Conservation (phyloP, 2,888 invertebrate species). For the Stomorhina lunata region DNA sequence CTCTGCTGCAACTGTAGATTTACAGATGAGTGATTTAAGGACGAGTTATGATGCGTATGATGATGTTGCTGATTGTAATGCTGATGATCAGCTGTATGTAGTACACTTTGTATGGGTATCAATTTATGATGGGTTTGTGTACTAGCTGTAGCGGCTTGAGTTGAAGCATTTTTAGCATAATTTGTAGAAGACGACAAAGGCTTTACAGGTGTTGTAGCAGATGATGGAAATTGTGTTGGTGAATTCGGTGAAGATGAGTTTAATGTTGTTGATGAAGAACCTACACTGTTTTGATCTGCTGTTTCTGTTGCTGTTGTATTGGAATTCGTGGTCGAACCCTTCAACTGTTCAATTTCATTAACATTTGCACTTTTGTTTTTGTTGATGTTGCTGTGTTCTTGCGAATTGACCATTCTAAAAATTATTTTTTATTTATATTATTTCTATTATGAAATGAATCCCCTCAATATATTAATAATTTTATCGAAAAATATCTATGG, state of each 20-base stretch:
- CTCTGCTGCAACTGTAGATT: slow-evolving; percentile 63
- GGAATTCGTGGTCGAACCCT: slow-evolving; percentile 41
- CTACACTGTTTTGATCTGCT: slow-evolving; percentile 54
- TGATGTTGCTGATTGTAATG: slow-evolving; percentile 64
- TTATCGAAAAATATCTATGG: no score
- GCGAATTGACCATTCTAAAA: slow-evolving; percentile 68
- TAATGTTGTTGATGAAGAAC: slow-evolving; percentile 58
- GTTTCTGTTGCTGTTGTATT: slow-evolving; percentile 52
- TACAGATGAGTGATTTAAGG: slow-evolving; percentile 64
- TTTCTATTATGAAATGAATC: background rate
- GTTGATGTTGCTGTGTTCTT: slow-evolving; percentile 63
- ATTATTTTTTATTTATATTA: slow-evolving; percentile 50
- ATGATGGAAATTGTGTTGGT: slow-evolving; percentile 50
- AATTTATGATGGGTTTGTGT: slow-evolving; percentile 68
- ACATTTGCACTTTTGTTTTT: slow-evolving; percentile 67
- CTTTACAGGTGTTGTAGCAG: slow-evolving; percentile 50
- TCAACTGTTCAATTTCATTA: slow-evolving; percentile 63
- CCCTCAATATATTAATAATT: background rate
- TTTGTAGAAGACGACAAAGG: slow-evolving; percentile 61
- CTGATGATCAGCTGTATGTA: slow-evolving; percentile 69
- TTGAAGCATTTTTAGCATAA: slow-evolving; percentile 67
- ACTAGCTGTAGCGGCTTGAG: slow-evolving; percentile 57
- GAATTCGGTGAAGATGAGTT: slow-evolving; percentile 56
- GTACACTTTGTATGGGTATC: slow-evolving; percentile 73
- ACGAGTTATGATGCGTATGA: slow-evolving; percentile 64